Evolutionary conservation across 2,888 invertebrate species (phyloP).

Genomic region (Xestia ashworthii): DNA sequence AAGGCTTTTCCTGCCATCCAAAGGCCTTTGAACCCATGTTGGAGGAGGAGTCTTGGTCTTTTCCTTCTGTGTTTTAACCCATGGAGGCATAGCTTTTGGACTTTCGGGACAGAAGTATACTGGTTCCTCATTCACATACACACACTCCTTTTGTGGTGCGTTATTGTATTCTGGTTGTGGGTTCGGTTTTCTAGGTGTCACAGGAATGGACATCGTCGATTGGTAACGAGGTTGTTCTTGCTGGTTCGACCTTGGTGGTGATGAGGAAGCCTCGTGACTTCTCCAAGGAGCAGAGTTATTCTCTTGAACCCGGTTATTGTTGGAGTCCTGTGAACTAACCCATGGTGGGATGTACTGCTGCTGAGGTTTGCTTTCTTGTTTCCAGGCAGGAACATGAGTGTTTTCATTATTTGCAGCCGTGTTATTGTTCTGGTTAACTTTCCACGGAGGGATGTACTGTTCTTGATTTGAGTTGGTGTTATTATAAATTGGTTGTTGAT

Average conservation of each 20-base stretch:
- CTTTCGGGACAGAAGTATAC: conserved; percentile 87
- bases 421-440: conserved; percentile 79
- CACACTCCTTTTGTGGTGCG: conserved; percentile 83
- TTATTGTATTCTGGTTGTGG: conserved; percentile 80
- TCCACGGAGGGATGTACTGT: conserved; percentile 83
- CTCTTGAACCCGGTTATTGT: conserved; percentile 80
- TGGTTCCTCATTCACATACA: conserved; percentile 87
- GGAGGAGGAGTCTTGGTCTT: conserved; percentile 89
- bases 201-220: conserved; percentile 88
- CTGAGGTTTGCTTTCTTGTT: conserved; percentile 79
- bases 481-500: conserved; percentile 74
- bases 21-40: conserved; percentile 84
- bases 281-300: conserved; percentile 78
- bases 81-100: conserved; percentile 86
- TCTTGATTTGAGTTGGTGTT: conserved; percentile 77
- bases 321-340: conserved; percentile 77
- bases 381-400: conserved; percentile 78
- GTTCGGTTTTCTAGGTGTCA: conserved; percentile 82
- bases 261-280: conserved; percentile 73
- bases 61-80: conserved; percentile 88
- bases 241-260: conserved; percentile 72
- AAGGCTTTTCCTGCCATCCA: conserved; percentile 82
- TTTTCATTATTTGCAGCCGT: conserved; percentile 72
- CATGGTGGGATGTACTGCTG: conserved; percentile 82
- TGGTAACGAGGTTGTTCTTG: conserved; percentile 85